These are phyloP conservation scores for Cervus canadensis DNA, from an alignment of 2,113 vertebrate genomes.

Conservation along the genomic window DNA sequence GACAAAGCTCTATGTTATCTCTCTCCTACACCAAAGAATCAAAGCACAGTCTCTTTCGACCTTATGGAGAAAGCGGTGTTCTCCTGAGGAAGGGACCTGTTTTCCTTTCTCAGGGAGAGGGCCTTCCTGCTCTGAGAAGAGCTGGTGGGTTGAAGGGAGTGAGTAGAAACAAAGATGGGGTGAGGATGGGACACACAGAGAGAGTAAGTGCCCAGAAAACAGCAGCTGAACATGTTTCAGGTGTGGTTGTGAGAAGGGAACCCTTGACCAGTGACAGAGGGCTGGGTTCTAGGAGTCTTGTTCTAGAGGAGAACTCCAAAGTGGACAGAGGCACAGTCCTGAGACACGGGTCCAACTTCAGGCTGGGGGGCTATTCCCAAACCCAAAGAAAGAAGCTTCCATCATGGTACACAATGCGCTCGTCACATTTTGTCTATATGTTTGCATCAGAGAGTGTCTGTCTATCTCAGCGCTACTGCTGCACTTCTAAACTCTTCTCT, in stretches of 20 bases:
- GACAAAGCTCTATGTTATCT: not conserved
- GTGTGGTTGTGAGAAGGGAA: not conserved
- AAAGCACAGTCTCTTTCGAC: not conserved
- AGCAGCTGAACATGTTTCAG: rapidly evolving
- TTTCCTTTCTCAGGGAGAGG: not conserved
- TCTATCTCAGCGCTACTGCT: rapidly evolving
- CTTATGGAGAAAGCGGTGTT: not conserved
- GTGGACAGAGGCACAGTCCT: not conserved
- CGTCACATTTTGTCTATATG: rapidly evolving
- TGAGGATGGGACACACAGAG: not conserved
- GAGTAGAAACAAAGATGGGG: not conserved
- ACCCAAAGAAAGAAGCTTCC: not conserved
- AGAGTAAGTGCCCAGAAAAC: rapidly evolving
- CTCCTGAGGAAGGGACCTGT: not conserved
- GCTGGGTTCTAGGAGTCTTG: not conserved
- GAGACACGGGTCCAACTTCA: not conserved
- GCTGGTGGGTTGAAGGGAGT: not conserved
- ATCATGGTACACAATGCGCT: rapidly evolving
- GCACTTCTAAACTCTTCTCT: not conserved
- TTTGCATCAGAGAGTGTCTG: not conserved
- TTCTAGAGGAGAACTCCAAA: not conserved
- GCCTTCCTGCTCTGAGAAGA: not conserved
- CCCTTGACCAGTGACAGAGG: rapidly evolving
- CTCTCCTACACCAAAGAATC: not conserved
- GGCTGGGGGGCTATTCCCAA: too few relatives aligned